A percentile compares a stretch with the other conserved stretches of the same genome.
Evolutionary conservation across 2,797 vertebrate species (phyloP).

Genomic region (Linurgus olivaceus): DNA sequence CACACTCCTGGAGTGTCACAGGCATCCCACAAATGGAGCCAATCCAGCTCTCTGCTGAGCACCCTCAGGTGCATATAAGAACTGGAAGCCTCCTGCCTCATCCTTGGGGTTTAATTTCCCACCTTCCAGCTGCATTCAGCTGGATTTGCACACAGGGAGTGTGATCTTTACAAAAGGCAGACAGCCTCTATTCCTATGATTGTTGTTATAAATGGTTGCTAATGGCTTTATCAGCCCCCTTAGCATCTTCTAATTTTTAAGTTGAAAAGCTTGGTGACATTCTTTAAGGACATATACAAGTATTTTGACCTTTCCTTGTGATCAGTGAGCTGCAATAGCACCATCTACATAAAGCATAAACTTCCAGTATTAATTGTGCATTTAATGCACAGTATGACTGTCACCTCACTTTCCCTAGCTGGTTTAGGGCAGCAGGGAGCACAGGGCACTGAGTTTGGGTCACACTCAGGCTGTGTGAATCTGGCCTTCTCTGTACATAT

Average conservation of each 20-base stretch:
- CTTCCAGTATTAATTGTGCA: background rate
- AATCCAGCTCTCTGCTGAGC: background rate
- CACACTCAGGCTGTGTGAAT: background rate
- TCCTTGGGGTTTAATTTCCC: background rate
- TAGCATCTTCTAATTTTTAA: background rate
- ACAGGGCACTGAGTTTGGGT: background rate
- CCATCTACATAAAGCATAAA: background rate
- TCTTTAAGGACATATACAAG: background rate
- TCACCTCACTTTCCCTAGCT: background rate
- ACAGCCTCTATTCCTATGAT: background rate
- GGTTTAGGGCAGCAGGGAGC: background rate
- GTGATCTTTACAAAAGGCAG: background rate
- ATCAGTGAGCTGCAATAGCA: background rate
- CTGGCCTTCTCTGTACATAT: background rate
- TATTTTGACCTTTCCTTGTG: background rate
- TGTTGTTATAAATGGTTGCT: background rate
- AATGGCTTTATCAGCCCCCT: background rate
- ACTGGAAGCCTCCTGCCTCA: background rate
- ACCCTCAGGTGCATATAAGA: accelerated
- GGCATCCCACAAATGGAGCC: background rate
- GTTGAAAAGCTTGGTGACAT: background rate
- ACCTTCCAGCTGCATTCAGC: background rate
- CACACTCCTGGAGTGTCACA: accelerated
- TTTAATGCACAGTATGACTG: background rate
- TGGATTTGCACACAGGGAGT: background rate